phyloP scores from a whole-genome alignment of 2,888 invertebrate genomes.

The Yponomeuta plumbellus region DNA sequence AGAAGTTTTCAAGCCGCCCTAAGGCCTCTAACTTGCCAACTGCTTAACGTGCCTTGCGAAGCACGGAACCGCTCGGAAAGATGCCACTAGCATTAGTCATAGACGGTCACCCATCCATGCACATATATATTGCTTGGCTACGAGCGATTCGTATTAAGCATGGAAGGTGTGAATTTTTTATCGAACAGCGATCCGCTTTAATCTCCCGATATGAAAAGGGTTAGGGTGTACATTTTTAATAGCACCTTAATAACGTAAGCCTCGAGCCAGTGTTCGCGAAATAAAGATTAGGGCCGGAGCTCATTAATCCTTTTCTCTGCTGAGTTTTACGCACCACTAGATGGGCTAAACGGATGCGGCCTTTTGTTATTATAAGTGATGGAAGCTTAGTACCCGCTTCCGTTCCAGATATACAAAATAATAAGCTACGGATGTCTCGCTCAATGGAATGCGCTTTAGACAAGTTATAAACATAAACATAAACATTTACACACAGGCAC shows the following conservation, averaged over 20 bases:
- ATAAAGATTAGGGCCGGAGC: slow-evolving; percentile 40
- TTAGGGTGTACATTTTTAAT: slow-evolving; percentile 30
- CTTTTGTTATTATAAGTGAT: slow-evolving; percentile 31
- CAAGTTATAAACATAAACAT: no score
- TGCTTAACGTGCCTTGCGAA: no score
- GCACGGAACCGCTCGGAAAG: no score
- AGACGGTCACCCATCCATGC: no score
- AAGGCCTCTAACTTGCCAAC: no score
- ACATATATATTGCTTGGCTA: no score
- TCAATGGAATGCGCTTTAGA: no score
- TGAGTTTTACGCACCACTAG: slow-evolving; percentile 50
- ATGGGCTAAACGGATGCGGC: slow-evolving; percentile 39
- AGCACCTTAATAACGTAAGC: slow-evolving; percentile 31
- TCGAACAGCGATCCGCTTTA: neutral
- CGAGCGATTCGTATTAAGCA: neutral
- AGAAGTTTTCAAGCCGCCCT: no score
- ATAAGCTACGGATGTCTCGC: no score
- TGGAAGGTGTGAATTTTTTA: neutral
- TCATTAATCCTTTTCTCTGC: slow-evolving; percentile 44
- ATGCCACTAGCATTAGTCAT: no score
- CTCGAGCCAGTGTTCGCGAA: slow-evolving; percentile 29
- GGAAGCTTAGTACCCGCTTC: neutral
- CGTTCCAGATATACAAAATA: neutral
- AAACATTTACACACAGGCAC: no score
- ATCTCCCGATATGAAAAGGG: neutral